Evolutionary conservation across 1,140 invertebrate species (phyloP), one percentile per base, ranked within the genome.

Genomic region (Propsilocerus akamusi): DNA sequence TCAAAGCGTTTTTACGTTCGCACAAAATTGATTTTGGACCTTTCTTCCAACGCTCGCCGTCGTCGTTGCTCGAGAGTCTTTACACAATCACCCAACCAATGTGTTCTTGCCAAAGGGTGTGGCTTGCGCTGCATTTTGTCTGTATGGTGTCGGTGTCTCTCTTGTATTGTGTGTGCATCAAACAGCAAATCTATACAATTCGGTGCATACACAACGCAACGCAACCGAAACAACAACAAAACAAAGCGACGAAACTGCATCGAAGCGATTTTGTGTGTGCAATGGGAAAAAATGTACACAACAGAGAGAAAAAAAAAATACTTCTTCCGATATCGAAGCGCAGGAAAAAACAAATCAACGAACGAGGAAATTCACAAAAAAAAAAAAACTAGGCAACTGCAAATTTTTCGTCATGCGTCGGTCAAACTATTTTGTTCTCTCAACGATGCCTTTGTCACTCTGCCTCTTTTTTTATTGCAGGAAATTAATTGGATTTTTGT

Each of bases 31-130:
- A 41, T 41, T 41, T n/a, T 41, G 34, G 34, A 41, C 34, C 34
- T 41, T 41, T 41, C 22, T 17, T 10, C 14, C 34, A 6, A 20
- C 34, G 17, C 34, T 41, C n/a, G n/a, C n/a, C n/a, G n/a, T n/a
- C n/a, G n/a, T n/a, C n/a, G n/a, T 37, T 37, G 17, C 34, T 17
- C 11, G 17, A 14, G 10, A 41, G 34, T 41, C 22, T n/a, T n/a
- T n/a, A n/a, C n/a, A 41, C 34, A 41, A 41, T 41, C 34, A 41
- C 22, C n/a, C 34, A 41, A 41, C 34, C 34, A 41, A 41, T 41
- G 14, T 20, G 34, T 20, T 41, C 22, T 20, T 20, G 34, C 22
- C 34, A 17, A 20, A 41, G 34, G 34, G 34, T 41, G 34, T 41
- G 34, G 34, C 34, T 41, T n/a, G n/a, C n/a, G n/a, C n/a, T n/a